Conservation (phyloP, 1,140 invertebrate genomes). For the Helicoverpa armigera region DNA sequence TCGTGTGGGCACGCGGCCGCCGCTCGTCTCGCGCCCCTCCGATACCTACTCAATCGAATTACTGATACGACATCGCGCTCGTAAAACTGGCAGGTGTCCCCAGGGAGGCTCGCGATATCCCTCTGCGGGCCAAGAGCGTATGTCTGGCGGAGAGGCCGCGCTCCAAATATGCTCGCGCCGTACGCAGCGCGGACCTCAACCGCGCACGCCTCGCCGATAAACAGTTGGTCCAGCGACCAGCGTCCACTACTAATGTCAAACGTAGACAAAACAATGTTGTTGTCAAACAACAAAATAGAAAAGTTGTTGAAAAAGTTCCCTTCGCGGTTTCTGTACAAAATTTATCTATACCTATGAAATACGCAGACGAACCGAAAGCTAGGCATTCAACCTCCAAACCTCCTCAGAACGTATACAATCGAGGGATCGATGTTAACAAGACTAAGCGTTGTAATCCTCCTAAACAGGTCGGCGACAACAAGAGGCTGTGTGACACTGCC, state of each 20-base stretch:
- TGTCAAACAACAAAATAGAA: slow-evolving; percentile 73
- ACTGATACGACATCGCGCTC: slow-evolving; percentile 6
- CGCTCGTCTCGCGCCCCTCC: slow-evolving; percentile 60
- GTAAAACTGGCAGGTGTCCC: slow-evolving; percentile 62
- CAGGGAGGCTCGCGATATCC: slow-evolving; percentile 64
- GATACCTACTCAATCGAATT: slow-evolving; percentile 4
- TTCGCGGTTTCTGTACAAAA: slow-evolving; percentile 76
- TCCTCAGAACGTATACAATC: slow-evolving; percentile 59
- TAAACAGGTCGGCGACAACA: slow-evolving; percentile 80
- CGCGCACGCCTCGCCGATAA: slow-evolving; percentile 62
- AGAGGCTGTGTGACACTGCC: slow-evolving; percentile 77
- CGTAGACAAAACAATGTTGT: slow-evolving; percentile 59
- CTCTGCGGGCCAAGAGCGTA: slow-evolving; percentile 75
- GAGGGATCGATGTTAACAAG: slow-evolving; percentile 71
- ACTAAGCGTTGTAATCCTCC: slow-evolving; percentile 78
- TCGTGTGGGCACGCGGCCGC: slow-evolving; percentile 56
- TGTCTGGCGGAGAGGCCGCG: slow-evolving; percentile 70
- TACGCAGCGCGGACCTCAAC: slow-evolving; percentile 69
- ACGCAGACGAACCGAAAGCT: slow-evolving; percentile 70
- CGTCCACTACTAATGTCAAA: slow-evolving; percentile 57
- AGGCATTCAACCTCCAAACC: slow-evolving; percentile 77
- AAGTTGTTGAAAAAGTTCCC: slow-evolving; percentile 73
- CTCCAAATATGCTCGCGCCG: slow-evolving; percentile 69
- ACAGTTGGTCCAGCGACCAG: slow-evolving; percentile 64
- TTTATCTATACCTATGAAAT: slow-evolving; percentile 79